These are phyloP conservation scores for Archocentrus centrarchus DNA, from an alignment of 2,113 vertebrate genomes.

Conservation along the genomic window DNA sequence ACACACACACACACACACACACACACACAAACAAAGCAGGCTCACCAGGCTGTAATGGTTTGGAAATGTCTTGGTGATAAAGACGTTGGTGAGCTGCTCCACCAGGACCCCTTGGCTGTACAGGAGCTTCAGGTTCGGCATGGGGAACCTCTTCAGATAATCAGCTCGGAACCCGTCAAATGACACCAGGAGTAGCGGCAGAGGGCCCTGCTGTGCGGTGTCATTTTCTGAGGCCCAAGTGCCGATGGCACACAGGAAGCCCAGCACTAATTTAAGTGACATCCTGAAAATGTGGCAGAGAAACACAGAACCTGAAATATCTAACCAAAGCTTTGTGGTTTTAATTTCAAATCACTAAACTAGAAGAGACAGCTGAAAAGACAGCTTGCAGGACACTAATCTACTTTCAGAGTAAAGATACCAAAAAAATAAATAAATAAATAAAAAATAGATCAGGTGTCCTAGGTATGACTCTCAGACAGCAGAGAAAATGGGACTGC, in stretches of 20 bases:
- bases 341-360: background rate
- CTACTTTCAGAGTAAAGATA: background rate
- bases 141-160: slow-evolving; percentile 88
- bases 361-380: background rate
- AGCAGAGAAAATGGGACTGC: background rate
- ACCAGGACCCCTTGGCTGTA: slow-evolving; percentile 90
- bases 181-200: slow-evolving; percentile 89
- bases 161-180: slow-evolving; percentile 97
- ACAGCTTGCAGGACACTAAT: background rate
- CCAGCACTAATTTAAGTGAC: slow-evolving; percentile 42
- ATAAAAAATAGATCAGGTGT: background rate
- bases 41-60: slow-evolving; percentile 93
- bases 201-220: background rate
- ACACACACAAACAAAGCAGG: background rate
- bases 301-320: background rate
- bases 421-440: background rate
- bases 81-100: slow-evolving; percentile 88
- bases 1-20: background rate
- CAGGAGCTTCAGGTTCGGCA: slow-evolving; percentile 88
- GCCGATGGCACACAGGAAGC: slow-evolving; percentile 54
- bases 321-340: background rate
- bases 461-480: background rate
- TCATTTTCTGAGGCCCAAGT: slow-evolving; percentile 50
- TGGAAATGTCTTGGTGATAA: slow-evolving; percentile 96
- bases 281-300: slow-evolving; percentile 48